Conservation (phyloP, 1,140 invertebrate species). For the Bombus breviceps region DNA sequence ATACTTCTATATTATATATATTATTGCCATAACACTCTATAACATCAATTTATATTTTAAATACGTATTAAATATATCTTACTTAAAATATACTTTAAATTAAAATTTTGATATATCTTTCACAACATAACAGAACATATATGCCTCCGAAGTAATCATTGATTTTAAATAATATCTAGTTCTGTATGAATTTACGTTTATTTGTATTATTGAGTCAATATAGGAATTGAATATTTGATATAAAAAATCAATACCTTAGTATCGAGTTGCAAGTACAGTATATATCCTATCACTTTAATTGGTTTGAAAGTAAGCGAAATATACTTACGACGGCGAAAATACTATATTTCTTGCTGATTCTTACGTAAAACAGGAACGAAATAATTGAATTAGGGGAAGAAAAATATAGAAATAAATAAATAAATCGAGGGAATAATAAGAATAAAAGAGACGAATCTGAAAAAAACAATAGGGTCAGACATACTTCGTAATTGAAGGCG, state of each 20-base stretch:
- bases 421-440: too few species aligned
- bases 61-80: neutral
- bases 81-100: neutral
- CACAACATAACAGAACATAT: neutral
- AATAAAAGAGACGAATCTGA: neutral
- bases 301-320: too few species aligned
- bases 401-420: neutral
- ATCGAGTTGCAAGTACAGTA: neutral
- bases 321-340: too few species aligned
- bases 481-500: conserved; percentile 57
- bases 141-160: too few species aligned
- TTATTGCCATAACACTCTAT: neutral
- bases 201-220: neutral
- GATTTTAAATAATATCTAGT: too few species aligned
- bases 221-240: neutral
- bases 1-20: too few species aligned
- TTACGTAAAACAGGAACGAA: neutral
- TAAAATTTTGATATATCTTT: neutral
- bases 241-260: neutral
- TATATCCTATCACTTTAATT: neutral
- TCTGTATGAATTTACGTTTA: too few species aligned
- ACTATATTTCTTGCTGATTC: too few species aligned
- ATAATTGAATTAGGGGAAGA: too few species aligned
- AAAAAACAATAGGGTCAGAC: conserved; percentile 41
- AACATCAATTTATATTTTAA: neutral